Evolutionary conservation across 2,113 vertebrate species (phyloP).

Genomic region (Caranx melampygus): DNA sequence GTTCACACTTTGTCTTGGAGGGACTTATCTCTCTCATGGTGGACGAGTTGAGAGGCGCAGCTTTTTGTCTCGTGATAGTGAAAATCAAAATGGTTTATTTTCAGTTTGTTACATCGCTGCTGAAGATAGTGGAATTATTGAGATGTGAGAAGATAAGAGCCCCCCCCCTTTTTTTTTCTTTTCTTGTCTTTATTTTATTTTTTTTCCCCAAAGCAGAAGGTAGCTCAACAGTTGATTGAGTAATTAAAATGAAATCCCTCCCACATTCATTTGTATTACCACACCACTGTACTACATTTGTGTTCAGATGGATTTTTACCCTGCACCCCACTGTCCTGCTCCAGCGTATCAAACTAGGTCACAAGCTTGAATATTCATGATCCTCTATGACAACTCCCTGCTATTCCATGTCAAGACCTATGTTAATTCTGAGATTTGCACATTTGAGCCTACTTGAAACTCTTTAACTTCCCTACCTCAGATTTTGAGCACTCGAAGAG

Average conservation of each 20-base stretch:
- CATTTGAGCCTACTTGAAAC: constrained; percentile 71
- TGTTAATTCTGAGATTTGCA: constrained; percentile 78
- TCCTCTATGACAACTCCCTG: constrained; percentile 75
- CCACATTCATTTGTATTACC: constrained; percentile 66
- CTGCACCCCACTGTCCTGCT: constrained; percentile 73
- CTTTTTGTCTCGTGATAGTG: constrained; percentile 11
- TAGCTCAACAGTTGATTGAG: constrained; percentile 71
- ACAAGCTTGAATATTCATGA: constrained; percentile 80
- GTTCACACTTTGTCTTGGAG: constrained; percentile 81
- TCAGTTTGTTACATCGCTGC: constrained; percentile 23
- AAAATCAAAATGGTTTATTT: constrained; percentile 40
- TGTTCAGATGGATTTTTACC: constrained; percentile 69
- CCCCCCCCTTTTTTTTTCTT: too few relatives aligned
- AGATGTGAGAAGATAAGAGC: constrained; percentile 31
- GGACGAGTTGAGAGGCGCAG: constrained; percentile 13
- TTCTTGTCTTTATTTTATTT: too few relatives aligned
- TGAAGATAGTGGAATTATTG: constrained; percentile 7
- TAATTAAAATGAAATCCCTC: constrained; percentile 68
- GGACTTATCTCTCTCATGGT: constrained; percentile 55
- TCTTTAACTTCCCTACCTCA: constrained; percentile 53
- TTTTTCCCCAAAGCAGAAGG: constrained; percentile 48
- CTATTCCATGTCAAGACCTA: constrained; percentile 79
- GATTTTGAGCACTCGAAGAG: constrained; percentile 41
- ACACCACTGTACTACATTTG: constrained; percentile 52
- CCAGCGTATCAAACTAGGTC: constrained; percentile 75